phyloP scores from a whole-genome alignment of 2,888 invertebrate genomes.

The Portevinia maculata region DNA sequence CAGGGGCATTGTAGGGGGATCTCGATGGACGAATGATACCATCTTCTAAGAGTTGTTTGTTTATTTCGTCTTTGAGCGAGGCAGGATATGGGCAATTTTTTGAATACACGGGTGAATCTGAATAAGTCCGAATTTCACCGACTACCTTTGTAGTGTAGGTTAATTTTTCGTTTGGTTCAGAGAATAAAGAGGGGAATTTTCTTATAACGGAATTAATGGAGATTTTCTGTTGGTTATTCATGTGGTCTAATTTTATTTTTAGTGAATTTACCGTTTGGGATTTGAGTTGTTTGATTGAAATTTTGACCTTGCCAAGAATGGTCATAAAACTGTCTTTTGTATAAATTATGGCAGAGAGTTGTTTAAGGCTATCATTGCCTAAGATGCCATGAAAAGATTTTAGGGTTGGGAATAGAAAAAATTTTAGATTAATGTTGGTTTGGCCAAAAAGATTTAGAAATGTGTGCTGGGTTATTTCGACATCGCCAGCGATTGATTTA shows the following conservation, averaged over 20 bases:
- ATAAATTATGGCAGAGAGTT: conserved; percentile 5
- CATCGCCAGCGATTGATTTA: conserved; percentile 19
- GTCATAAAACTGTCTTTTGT: conserved; percentile 27
- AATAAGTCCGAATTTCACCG: conserved; percentile 42
- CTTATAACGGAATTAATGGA: not conserved
- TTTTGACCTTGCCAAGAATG: not conserved
- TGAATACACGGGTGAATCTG: conserved; percentile 42
- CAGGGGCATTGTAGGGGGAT: too few relatives aligned
- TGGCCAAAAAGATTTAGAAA: conserved; percentile 27
- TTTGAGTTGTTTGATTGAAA: conserved; percentile 19
- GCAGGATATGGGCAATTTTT: too few relatives aligned
- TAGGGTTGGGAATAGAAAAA: conserved; percentile 2
- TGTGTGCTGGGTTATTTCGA: conserved; percentile 15
- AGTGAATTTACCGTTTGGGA: conserved; percentile 17
- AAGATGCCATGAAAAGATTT: conserved; percentile 3
- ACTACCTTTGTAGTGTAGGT: conserved; percentile 18
- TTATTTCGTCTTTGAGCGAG: too few relatives aligned
- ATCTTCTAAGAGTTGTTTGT: too few relatives aligned
- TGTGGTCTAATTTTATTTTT: not conserved
- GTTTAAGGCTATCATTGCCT: not conserved
- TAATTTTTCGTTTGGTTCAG: conserved; percentile 34
- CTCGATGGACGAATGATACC: too few relatives aligned
- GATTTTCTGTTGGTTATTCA: not conserved
- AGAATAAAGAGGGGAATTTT: conserved; percentile 24
- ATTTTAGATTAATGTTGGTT: conserved; percentile 5